Conservation (phyloP, 2,113 vertebrate genomes). For the Gnathonemus echidnorhynchus region DNA sequence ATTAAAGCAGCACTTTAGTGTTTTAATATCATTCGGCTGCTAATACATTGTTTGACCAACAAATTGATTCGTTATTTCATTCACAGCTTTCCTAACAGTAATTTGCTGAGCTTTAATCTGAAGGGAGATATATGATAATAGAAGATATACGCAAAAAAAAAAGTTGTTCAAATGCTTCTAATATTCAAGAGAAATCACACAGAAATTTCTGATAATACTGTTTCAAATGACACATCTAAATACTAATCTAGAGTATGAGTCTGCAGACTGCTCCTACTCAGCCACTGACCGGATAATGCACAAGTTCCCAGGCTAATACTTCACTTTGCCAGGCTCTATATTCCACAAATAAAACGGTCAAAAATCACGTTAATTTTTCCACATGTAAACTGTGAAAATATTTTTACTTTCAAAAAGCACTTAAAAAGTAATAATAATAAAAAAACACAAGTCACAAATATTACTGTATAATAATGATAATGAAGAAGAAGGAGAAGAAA, state of each 20-base stretch:
- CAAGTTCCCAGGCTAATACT: neutral
- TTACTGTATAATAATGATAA: neutral
- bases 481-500: neutral
- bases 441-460: neutral
- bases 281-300: neutral
- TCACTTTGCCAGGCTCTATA: neutral
- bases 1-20: too few species aligned
- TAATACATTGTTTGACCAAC: neutral
- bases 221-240: neutral
- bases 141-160: neutral
- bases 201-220: neutral
- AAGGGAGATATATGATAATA: neutral
- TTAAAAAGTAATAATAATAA: neutral
- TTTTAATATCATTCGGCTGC: neutral
- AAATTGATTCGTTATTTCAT: neutral
- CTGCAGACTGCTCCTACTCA: neutral
- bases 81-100: neutral
- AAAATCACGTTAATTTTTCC: neutral
- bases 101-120: neutral
- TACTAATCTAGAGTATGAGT: neutral
- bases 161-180: neutral
- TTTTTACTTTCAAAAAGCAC: neutral
- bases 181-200: neutral
- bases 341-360: neutral
- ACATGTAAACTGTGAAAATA: neutral